Base-by-base conservation (phyloP, 2,797 vertebrate genomes). In the Cuniculus paca region DNA sequence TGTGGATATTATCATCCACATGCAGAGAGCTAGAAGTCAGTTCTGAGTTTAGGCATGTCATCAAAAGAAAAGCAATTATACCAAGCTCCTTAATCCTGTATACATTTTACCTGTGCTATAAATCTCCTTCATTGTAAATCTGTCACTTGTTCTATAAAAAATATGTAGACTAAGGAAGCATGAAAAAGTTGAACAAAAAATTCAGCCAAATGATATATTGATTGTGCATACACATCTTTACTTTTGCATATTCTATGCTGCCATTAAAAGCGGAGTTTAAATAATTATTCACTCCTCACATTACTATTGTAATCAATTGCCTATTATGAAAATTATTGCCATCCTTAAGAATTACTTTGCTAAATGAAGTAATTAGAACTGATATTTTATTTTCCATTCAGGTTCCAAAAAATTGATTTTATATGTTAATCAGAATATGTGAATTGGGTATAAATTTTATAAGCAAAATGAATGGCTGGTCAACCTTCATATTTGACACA, bases 291-390 rank as follows among this genome's bases (percentile, higher is more conserved):
- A 70, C 39, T 97, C 88, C 39, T 89, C 60, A n/a, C 7, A 90
- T 97, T 89, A 97, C 72, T 95, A 96, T 88, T 95, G n/a, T 77
- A 97, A 96, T 80, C 79, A 94, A 39, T 88, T 84, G 60, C 94
- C 96, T 96, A 98, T 96, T 60, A 48, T 92, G 80, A 98, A 98
- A 98, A 98, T 97, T 86, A 68, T 22, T 97, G 80, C 75, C 88
- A 72, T 58, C 90, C 98, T 98, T 94, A 95, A 84, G 96, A 98
- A 95, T 84, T 96, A 95, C 90, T 98, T 58, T 96, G 60, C 95
- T 97, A 97, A 98, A 24, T 91, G 77, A 97, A 94, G 85, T 95
- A 94, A 98, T 98, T 97, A 98, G 96, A 98, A 95, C 92, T 95
- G 93, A 97, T 97, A 95, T 79, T 96, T 92, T 95, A 97, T 96